Evolutionary conservation across 2,888 invertebrate species (phyloP), one percentile per base, ranked within the genome.

Genomic region (Xylophagus ater): DNA sequence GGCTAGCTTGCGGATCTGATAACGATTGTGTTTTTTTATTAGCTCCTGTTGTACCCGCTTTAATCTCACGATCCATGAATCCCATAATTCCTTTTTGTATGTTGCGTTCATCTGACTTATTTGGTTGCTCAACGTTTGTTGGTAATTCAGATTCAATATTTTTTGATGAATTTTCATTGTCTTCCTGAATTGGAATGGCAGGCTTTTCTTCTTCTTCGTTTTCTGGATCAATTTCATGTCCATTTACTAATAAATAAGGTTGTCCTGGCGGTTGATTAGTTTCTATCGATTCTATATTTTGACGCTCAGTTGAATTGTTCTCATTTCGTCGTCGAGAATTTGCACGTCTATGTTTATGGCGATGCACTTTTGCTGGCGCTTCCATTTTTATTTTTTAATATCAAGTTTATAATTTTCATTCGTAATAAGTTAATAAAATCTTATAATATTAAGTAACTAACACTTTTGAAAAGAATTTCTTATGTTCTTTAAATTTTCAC

Each of bases 1-100:
- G 65, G 51, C 65, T 65, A 3, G 64, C 62, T 45, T 63, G 61
- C 2, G 65, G 65, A 52, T 65, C 65, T 2, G 65, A 64, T 4
- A 64, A 48, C 3, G 64, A 60, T 43, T 65, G 65, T 35, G 60
- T 51, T 36, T 63, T 63, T 1, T 53, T 53, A 17, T 32, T 45
- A 14, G 42, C 47, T 34, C 54, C 20, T 53, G 32, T 1, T 17
- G 31, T 35, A 4, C 39, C 51, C 33, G 57, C 55, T 47, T 63
- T 64, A 3, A 65, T 48, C 48, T 65, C 63, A 4, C 65, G 58
- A 50, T 65, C 64, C 53, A 65, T 62, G 44, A 61, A 65, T 29
- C 64, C 62, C 32, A 65, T 47, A 15, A 65, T 65, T 41, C 65
- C 65, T 33, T 59, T 60, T 48, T 63, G 63, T 25, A 63, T 54